Evolutionary conservation across 2,888 invertebrate species (phyloP), one percentile per base, ranked within the genome.

Genomic region (Caenorhabditis becei): DNA sequence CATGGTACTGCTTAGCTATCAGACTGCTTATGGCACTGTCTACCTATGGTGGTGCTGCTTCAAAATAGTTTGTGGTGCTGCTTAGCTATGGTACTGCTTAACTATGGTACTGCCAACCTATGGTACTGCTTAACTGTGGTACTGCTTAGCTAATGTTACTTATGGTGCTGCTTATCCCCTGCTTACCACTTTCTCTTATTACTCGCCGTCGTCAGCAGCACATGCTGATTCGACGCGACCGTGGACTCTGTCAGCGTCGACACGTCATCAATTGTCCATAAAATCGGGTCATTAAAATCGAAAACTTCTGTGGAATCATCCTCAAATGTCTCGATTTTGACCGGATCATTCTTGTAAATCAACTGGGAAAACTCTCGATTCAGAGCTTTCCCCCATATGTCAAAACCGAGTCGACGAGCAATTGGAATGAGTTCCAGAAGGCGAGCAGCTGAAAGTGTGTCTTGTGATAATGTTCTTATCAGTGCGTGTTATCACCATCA

Each of bases 381-480:
- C 32, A 74, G n/a, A 7, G 65, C 11, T 20, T 49, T 47, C 8
- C 65, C 65, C 74, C 74, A 74, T 1, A 74, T 32, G 28, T 74
- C 74, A 26, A 74, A 74, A n/a, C 74, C 74, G 7, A 74, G 51
- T 49, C 28, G 35, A 8, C 74, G 58, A 11, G 74, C 74, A 5
- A 74, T 66, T 2, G 66, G 66, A n/a, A 74, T 74, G 0, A 74
- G 37, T 1, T 65, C 37, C n/a, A 66, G 37, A 14, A 74, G 58
- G 18, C 74, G 74, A 14, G 56, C 41, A 11, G 65, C 74, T 66
- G 53, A 28, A 58, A 62, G 4, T 7, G 32, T 32, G n/a, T n/a
- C n/a, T n/a, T n/a, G n/a, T 32, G 32, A 32, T 32, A 7, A 32
- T 32, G 4, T 32, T 32, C 32, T 7, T 32, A 10, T 10, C 10